Evolutionary conservation across 2,113 vertebrate species (phyloP).

Genomic region (Scomber colias): DNA sequence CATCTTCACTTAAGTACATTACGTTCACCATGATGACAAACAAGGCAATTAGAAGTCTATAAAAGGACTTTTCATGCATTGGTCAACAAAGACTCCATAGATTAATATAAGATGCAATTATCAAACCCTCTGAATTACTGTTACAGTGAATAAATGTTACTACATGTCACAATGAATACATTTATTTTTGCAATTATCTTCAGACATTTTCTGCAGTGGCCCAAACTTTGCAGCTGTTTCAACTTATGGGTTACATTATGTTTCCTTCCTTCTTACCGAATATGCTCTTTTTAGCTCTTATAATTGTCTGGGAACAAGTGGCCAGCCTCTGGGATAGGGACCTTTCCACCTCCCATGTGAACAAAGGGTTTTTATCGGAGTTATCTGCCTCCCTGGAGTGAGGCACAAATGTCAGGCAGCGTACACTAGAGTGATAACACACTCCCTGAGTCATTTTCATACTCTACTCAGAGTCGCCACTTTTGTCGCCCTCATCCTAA

Average conservation of each 20-base stretch:
- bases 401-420: slow-evolving; percentile 54
- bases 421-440: slow-evolving; percentile 25
- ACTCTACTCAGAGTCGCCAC: background rate
- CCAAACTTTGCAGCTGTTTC: slow-evolving; percentile 31
- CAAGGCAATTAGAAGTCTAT: background rate
- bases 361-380: slow-evolving; percentile 45
- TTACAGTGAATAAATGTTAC: background rate
- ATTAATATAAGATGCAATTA: slow-evolving; percentile 13
- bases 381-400: slow-evolving; percentile 40
- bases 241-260: slow-evolving; percentile 4
- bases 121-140: background rate
- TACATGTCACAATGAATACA: background rate
- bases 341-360: slow-evolving; percentile 43
- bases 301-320: slow-evolving; percentile 28
- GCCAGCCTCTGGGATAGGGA: slow-evolving; percentile 34
- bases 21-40: background rate
- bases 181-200: slow-evolving; percentile 9
- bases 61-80: slow-evolving; percentile 12
- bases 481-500: background rate
- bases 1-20: too few species aligned
- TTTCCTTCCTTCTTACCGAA: slow-evolving; percentile 26
- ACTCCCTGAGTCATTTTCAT: background rate
- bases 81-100: background rate
- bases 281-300: slow-evolving; percentile 13
- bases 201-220: slow-evolving; percentile 2